Evolutionary conservation across 2,888 invertebrate species (phyloP), one percentile per base, ranked within the genome.

Genomic region (Micoletzkya japonica): DNA sequence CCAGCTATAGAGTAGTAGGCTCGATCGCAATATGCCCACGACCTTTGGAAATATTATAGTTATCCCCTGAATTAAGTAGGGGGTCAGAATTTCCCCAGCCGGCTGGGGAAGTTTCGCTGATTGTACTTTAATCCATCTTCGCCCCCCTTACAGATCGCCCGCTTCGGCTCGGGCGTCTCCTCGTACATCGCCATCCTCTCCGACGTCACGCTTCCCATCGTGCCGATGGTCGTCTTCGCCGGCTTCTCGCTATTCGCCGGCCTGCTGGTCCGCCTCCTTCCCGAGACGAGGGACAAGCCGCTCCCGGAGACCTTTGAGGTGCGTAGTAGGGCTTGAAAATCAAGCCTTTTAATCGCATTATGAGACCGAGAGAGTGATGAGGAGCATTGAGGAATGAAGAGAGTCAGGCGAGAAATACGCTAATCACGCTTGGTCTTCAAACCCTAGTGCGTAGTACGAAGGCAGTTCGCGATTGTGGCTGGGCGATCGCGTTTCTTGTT

Each of bases 181-280:
- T 81, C 81, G 4, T 85, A 85, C 72, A 80, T 85, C 61, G 83
- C 84, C 36, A 81, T 85, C 20, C 72, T 85, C 24, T 83, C 84
- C 20, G 83, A 84, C 72, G 81, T 84, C 54, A 83, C 83, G 6
- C 70, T 83, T 52, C 83, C 85, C 6, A 79, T 84, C 52, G 85
- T 86, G 32, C 85, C 85, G 6, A 85, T 85, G 85, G 81, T 84
- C 59, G 85, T 86, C 58, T 85, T 85, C 57, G 81, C 83, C 39
- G 77, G 83, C 17, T 86, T 85, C 72, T 82, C 84, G 6, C 72
- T 85, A 7, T 78, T 85, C 52, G 85, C 85, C 30, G 85, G 83
- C 28, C 77, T 80, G 57, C 61, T 86, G 60, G 85, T 85, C 7
- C 71, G 81, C 32, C 76, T 85, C 54, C 70, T 86, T 67, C 85